Conservation (phyloP, 2,797 vertebrate species). For the Strix occidentalis region DNA sequence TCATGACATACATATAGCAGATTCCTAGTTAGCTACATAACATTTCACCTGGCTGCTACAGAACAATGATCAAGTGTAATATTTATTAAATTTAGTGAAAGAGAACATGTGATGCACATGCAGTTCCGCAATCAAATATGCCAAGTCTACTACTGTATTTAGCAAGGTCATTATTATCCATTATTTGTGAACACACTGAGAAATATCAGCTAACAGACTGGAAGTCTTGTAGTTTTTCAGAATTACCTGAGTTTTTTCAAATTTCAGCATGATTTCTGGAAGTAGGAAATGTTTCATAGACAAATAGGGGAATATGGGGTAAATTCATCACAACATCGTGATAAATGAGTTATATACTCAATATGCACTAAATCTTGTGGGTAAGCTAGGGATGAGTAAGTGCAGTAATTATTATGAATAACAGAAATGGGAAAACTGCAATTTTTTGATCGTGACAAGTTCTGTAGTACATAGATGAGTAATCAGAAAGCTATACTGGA, state of each 20-base stretch:
- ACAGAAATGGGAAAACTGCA: neutral
- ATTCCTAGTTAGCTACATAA: neutral
- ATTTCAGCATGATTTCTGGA: neutral
- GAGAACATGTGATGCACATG: neutral
- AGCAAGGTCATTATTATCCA: neutral
- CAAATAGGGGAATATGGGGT: neutral
- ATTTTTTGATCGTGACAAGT: neutral
- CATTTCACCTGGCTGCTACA: neutral
- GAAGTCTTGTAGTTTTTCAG: neutral
- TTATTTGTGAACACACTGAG: neutral
- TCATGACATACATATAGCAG: neutral
- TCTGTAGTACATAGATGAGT: neutral
- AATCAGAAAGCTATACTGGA: neutral
- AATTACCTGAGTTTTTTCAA: neutral
- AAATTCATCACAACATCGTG: neutral
- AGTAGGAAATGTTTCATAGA: neutral
- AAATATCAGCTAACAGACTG: neutral
- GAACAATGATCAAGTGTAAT: neutral
- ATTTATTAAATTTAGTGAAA: neutral
- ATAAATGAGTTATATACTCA: neutral
- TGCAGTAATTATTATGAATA: neutral
- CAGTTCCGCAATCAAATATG: neutral
- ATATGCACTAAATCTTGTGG: neutral
- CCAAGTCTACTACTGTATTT: neutral
- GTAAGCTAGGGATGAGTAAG: neutral